phyloP scores from a whole-genome alignment of 2,113 vertebrate species.

The Gadus chalcogrammus region DNA sequence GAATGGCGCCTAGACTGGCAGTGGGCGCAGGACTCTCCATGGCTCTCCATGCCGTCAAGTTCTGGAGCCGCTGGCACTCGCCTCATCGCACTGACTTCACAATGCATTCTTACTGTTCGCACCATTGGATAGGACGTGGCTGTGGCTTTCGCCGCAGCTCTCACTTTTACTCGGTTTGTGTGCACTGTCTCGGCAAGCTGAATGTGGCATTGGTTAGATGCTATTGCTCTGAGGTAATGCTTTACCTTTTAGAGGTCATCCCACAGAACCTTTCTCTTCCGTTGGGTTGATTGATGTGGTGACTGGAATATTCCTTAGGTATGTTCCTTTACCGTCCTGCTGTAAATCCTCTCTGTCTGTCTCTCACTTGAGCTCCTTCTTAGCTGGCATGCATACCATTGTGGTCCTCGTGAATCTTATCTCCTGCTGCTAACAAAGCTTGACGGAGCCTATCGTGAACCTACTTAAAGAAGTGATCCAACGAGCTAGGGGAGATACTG shows the following conservation, averaged over 20 bases:
- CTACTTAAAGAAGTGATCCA: constrained; percentile 49
- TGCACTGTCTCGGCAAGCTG: not conserved
- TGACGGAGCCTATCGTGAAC: constrained; percentile 40
- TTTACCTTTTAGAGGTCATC: constrained; percentile 11
- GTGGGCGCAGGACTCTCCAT: no score
- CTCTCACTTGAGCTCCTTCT: constrained; percentile 18
- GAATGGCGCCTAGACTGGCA: no score
- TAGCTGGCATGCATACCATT: constrained; percentile 33
- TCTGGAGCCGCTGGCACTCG: no score
- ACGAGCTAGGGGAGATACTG: constrained; percentile 40
- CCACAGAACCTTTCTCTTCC: not conserved
- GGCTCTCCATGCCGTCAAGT: no score
- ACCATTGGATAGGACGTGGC: no score
- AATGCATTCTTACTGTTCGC: no score
- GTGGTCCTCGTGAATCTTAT: constrained; percentile 44
- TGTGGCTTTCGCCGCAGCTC: no score
- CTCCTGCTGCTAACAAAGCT: constrained; percentile 46
- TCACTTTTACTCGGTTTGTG: not conserved
- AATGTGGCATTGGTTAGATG: not conserved
- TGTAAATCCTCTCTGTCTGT: constrained; percentile 11
- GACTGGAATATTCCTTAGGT: no score
- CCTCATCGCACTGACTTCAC: no score
- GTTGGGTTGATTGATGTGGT: no score
- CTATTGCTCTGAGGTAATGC: not conserved
- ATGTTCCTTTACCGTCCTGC: not conserved